These are phyloP conservation scores for Eristalis tenax DNA, from an alignment of 2,888 invertebrate genomes.

Conservation along the genomic window DNA sequence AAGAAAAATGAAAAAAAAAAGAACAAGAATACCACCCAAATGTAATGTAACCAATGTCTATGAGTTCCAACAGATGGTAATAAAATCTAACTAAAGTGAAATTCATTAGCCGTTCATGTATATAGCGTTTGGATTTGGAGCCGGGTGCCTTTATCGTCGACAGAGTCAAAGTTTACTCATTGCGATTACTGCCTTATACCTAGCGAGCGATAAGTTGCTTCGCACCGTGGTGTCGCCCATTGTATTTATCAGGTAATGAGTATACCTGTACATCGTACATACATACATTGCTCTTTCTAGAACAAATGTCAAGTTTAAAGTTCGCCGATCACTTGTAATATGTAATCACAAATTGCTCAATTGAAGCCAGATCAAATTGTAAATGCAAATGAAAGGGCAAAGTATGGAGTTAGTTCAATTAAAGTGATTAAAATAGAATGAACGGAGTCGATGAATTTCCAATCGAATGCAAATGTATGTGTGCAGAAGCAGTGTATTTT, in stretches of 20 bases:
- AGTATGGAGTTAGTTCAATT: slow-evolving; percentile 19
- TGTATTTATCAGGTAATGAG: background rate
- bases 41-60: slow-evolving; percentile 58
- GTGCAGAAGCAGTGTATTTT: slow-evolving; percentile 7
- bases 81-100: slow-evolving; percentile 10
- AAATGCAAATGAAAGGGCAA: slow-evolving; percentile 4
- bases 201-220: slow-evolving; percentile 14
- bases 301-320: too few species aligned
- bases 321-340: background rate
- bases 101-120: background rate
- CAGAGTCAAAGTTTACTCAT: slow-evolving; percentile 18
- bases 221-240: background rate
- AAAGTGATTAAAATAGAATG: background rate
- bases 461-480: background rate
- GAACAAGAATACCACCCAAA: slow-evolving; percentile 58
- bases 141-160: slow-evolving; percentile 12
- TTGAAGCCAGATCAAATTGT: slow-evolving; percentile 17
- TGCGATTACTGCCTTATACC: slow-evolving; percentile 4
- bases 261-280: background rate
- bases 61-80: slow-evolving; percentile 50
- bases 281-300: too few species aligned
- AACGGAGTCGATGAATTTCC: background rate
- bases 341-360: background rate
- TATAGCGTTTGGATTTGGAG: background rate
- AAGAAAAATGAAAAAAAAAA: slow-evolving; percentile 49